Evolutionary conservation across 2,797 vertebrate species (phyloP), one percentile per base, ranked within the genome.

Genomic region (Scolopax bukidnonensis): DNA sequence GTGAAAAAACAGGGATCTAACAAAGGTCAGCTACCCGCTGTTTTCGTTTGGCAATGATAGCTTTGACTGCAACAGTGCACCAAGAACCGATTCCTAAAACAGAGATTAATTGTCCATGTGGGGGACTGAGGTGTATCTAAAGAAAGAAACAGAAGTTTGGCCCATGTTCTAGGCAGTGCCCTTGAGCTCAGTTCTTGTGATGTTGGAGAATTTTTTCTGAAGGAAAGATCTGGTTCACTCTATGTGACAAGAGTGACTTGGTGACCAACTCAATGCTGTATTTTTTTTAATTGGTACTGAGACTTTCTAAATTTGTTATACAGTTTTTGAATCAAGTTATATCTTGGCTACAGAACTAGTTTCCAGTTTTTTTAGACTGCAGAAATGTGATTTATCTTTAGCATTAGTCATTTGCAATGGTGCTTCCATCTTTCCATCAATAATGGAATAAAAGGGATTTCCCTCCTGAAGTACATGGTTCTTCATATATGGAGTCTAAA

Each of bases 91-190:
- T 47, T 91, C 85, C 51, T 91, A 32, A 90, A 84, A n/a, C 25
- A 32, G 54, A 88, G 86, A 70, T 92, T 86, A 80, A 94, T 93
- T 82, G 70, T 69, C 70, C 40, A 30, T 56, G 56, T 51, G 40
- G 71, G 76, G 76, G 32, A 61, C 47, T 70, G 84, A 91, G 70
- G 41, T 48, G 38, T 12, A 60, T 54, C 85, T 89, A 77, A 94
- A 92, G 84, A 94, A 94, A 69, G 71, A 90, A 92, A 54, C 10
- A 28, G 20, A 80, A 68, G 47, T 77, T 87, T 76, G 82, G 59
- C 60, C 75, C 8, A 1, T 41, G 12, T 41, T 50, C n/a, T 45
- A 6, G 69, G 40, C 28, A 47, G 8, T 64, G 64, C 30, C 79
- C 82, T 94, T 95, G 89, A 63, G 54, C 57, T 93, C 51, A 27